Base-by-base conservation (phyloP, 2,113 vertebrate genomes). In the Tetrax tetrax region DNA sequence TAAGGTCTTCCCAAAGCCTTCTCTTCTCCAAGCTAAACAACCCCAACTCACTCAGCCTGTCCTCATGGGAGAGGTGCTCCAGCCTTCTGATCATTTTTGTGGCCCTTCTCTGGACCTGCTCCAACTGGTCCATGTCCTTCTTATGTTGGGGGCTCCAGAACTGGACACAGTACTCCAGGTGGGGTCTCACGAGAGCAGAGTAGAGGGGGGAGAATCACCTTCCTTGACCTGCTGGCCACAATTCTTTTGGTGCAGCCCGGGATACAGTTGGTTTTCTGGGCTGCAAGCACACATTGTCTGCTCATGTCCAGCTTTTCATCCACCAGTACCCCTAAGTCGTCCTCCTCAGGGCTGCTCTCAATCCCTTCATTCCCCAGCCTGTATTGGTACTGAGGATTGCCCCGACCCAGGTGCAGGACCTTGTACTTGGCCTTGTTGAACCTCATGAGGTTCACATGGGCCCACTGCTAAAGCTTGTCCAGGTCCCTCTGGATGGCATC, bases 201-300 rank as follows among this genome's bases (percentile, higher is more conserved):
- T 43, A 41, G 41, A 41, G 41, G 41, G 41, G 41, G 41, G 33
- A 56, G 12, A 80, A 65, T 57, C 43, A 22, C 25, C 29, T 65
- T 31, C 25, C 17, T 59, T 1, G 0, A 28, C 22, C 37, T 74
- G 51, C 37, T 82, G 31, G 11, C 50, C 18, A 22, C 0, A 0
- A 2, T 63, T 7, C 48, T 83, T 70, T 43, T 27, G 4, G 15
- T 43, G 64, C 15, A 64, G 33, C 22, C 60, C 28, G 51, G 53
- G 59, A 38, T 6, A 18, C 2, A 0, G 3, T 12, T 63, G 57
- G 8, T 23, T 10, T 53, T 75, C 53, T 75, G 61, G 33, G 33
- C 45, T 47, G 22, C 0, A 1, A 33, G 38, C 1, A 0, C 28
- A 8, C 45, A 11, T 12, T 68, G 22, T 3, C 0, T 1, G 12